A percentile compares a stretch with the other conserved stretches of the same genome.
Conservation (phyloP, 2,888 invertebrate genomes). For the Ischnus inquisitorius region DNA sequence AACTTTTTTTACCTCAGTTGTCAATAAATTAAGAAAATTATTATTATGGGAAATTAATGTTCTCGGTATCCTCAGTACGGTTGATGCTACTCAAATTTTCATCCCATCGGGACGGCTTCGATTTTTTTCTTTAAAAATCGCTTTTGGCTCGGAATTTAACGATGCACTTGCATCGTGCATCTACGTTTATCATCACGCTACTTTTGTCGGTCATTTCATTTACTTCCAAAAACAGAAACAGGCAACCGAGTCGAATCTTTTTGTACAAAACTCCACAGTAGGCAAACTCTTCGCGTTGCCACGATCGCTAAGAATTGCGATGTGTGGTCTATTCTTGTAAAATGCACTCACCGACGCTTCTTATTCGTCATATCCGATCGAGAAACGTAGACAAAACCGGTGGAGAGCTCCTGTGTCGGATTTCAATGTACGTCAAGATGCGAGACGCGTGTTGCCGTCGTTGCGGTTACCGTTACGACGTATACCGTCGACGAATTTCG, state of each 20-base stretch:
- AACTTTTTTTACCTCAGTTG: too few relatives aligned
- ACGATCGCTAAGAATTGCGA: not conserved
- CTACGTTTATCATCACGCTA: not conserved
- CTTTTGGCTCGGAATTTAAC: too few relatives aligned
- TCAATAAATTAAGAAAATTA: too few relatives aligned
- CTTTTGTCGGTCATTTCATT: slow-evolving; percentile 1
- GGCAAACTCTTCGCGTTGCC: not conserved
- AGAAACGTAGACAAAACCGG: not conserved
- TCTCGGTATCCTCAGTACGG: too few relatives aligned
- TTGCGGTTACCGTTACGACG: slow-evolving; percentile 9
- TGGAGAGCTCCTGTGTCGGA: not conserved
- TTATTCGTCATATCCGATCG: slow-evolving; percentile 24
- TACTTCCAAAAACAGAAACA: not conserved
- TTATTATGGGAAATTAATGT: too few relatives aligned
- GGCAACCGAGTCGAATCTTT: too few relatives aligned
- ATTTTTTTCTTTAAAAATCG: too few relatives aligned
- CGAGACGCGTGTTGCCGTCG: not conserved
- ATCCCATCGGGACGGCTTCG: too few relatives aligned
- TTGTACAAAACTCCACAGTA: not conserved
- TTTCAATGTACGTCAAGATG: slow-evolving; percentile 15
- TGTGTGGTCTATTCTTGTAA: not conserved
- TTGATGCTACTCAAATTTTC: too few relatives aligned
- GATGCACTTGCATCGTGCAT: too few relatives aligned
- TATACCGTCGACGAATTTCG: slow-evolving; percentile 31
- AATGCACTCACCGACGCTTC: not conserved